Base-by-base conservation (phyloP, 2,797 vertebrate species). In the Oreochromis mossambicus region DNA sequence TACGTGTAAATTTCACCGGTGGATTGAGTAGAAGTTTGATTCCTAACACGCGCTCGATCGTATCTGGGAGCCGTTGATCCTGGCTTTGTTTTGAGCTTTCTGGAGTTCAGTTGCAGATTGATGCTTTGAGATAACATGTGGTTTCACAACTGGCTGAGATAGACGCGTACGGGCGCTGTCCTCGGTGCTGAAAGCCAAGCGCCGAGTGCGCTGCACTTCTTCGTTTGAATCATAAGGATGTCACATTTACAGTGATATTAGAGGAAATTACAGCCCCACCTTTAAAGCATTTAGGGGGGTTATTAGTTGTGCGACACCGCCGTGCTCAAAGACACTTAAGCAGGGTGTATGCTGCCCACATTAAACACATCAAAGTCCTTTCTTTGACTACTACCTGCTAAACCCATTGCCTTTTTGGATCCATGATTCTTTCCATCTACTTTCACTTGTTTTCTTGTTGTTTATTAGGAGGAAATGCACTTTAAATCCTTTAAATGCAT, bases 141-240 rank as follows among this genome's bases (percentile, higher is more conserved):
- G 66, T 56, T 82, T 78, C 52, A 17, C 83, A 87, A 73, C 79
- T 78, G 78, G 52, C 51, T 8, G 26, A 34, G 8, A 13, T 6
- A 79, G 24, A n/a, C 68, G 36, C 81, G 26, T 75, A 75, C 70
- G 91, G 94, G 90, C 93, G 93, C 95, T 96, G 95, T 95, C 95
- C 88, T 7, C 56, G 94, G 92, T 95, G 85, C 95, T 96, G 93
- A 91, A 91, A 83, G 14, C 14, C 81, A 83, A 79, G 70, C 75
- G 19, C 10, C 17, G 12, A 17, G 43, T 15, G n/a, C 26, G 13
- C 11, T 41, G 3, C 73, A 54, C 76, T 70, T 50, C 14, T 32
- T 29, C 54, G 10, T 84, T 50, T 77, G 61, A 26, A 54, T 79
- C 5, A 8, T 70, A 3, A 34, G 34, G 41, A 34, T 78, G 41